phyloP scores from a whole-genome alignment of 1,140 invertebrate genomes.

The Hetaerina americana region DNA sequence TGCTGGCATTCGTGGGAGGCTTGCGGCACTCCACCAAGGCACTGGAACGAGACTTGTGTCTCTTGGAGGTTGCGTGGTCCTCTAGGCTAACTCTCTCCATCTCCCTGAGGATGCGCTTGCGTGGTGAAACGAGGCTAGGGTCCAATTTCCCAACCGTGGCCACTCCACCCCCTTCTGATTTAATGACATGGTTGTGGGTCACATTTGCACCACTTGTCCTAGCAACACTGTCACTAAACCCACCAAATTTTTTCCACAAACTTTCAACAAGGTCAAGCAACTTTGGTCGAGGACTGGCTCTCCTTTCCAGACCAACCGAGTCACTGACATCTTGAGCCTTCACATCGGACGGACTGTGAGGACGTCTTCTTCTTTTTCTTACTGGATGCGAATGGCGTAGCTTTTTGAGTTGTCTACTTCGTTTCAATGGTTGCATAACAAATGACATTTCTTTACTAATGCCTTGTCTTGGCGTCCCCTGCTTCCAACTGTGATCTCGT shows the following conservation, averaged over 20 bases:
- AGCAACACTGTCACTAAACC: not conserved
- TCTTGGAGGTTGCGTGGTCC: slow-evolving; percentile 29
- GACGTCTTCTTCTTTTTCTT: slow-evolving; percentile 14
- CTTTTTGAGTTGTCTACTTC: slow-evolving; percentile 12
- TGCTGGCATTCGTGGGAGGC: slow-evolving; percentile 23
- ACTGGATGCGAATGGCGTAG: slow-evolving; percentile 7
- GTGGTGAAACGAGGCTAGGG: slow-evolving; percentile 47
- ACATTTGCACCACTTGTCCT: not conserved
- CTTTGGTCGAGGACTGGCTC: slow-evolving; percentile 29
- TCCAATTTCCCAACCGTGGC: slow-evolving; percentile 34
- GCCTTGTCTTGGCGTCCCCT: slow-evolving; percentile 53
- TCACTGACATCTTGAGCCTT: slow-evolving; percentile 37
- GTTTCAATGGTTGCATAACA: slow-evolving; percentile 35
- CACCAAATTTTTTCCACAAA: not conserved
- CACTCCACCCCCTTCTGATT: slow-evolving; percentile 17
- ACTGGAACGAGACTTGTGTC: slow-evolving; percentile 17
- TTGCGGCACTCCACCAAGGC: slow-evolving; percentile 21
- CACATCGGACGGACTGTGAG: slow-evolving; percentile 33
- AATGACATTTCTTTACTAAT: slow-evolving; percentile 58
- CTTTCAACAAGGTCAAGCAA: slow-evolving; percentile 4
- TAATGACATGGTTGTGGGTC: not conserved
- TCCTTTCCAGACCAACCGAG: slow-evolving; percentile 33
- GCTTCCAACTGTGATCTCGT: slow-evolving; percentile 76
- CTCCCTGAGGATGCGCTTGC: slow-evolving; percentile 57
- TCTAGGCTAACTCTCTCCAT: slow-evolving; percentile 57